Base-by-base conservation (phyloP, 2,888 invertebrate genomes). In the Lithophane semibrunnea region DNA sequence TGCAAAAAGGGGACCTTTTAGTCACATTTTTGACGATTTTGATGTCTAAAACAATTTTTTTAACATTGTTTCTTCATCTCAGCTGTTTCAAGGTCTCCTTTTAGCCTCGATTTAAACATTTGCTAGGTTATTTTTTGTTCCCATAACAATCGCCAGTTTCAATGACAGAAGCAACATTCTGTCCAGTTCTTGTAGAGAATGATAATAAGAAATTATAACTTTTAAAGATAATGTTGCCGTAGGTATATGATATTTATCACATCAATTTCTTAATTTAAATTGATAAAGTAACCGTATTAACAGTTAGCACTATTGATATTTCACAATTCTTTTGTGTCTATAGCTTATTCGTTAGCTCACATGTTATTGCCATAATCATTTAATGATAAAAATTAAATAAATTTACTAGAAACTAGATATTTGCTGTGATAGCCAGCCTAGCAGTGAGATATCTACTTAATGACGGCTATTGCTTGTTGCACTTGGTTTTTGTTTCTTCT, bases 61-160 rank as follows among this genome's bases (percentile, higher is more conserved):
- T n/a, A 63, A n/a, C 66, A 70, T 66, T 67, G 69, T 73, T 67
- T 77, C 79, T 79, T 79, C 69, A 80, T 81, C 79, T 71, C 68
- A 79, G 76, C 79, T 76, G 82, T 72, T 82, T 91, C 91, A 92
- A 92, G 92, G 92, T 92, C 88, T 89, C 73, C 44, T 82, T 88
- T 77, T 92, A 91, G 91, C 92, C 92, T 93, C 93, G 92, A 90
- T 90, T 88, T 91, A 87, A 90, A 89, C 83, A 86, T 76, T 87
- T 88, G 89, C 84, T 91, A 92, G 92, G 93, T 92, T 93, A 93
- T 92, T 93, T 93, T 93, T 93, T 93, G 91, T 92, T 86, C 86
- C 80, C 68, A 44, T 84, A 84, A 87, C 90, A 89, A 90, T 91
- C 88, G 88, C 87, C 74, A 84, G 86, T 79, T 81, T 74, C 66